phyloP scores from a whole-genome alignment of 2,888 invertebrate genomes.

The Smittia sp. region DNA sequence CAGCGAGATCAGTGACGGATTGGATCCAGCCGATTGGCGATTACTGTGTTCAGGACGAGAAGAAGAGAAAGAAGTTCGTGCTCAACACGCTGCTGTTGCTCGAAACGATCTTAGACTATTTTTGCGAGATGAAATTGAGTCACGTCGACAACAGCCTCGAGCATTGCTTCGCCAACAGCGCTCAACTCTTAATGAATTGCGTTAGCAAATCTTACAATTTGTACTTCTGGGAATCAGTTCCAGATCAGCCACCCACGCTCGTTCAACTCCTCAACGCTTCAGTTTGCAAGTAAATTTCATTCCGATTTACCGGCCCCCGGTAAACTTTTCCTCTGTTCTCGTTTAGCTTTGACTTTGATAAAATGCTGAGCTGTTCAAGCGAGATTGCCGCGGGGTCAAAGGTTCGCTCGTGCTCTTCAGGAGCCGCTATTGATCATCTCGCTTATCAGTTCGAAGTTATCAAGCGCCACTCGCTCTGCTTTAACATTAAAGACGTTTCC shows the following conservation, averaged over 20 bases:
- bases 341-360: neutral
- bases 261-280: neutral
- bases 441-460: neutral
- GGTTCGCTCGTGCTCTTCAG: neutral
- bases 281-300: neutral
- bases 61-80: neutral
- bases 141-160: neutral
- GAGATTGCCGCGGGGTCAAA: neutral
- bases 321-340: neutral
- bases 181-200: neutral
- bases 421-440: neutral
- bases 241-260: neutral
- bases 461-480: neutral
- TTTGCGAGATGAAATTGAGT: neutral
- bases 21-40: neutral
- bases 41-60: neutral
- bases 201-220: neutral
- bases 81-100: neutral
- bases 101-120: neutral
- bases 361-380: slow-evolving; percentile 2
- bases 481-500: neutral
- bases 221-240: slow-evolving; percentile 4
- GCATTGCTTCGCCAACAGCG: neutral
- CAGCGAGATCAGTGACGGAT: neutral
- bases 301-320: neutral